These are phyloP conservation scores for Cordilura impudica DNA, from an alignment of 2,888 invertebrate species.

Conservation along the genomic window DNA sequence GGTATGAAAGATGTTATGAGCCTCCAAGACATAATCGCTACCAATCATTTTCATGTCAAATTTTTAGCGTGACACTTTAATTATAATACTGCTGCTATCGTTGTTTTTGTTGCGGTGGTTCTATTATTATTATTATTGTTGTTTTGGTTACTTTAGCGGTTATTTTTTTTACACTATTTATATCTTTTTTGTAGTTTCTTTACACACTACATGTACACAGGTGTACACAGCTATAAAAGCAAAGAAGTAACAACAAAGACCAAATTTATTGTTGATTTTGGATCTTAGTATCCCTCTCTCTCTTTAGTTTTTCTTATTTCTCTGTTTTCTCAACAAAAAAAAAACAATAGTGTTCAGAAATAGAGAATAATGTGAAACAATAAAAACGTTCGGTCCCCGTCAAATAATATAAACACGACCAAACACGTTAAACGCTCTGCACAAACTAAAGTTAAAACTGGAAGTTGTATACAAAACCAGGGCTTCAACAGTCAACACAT, in stretches of 20 bases:
- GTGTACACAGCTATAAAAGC: slow-evolving; percentile 27
- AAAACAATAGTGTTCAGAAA: slow-evolving; percentile 10
- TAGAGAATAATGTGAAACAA: not conserved
- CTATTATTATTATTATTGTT: slow-evolving; percentile 16
- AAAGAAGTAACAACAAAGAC: slow-evolving; percentile 11
- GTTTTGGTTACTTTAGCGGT: slow-evolving; percentile 56
- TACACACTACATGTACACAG: slow-evolving; percentile 52
- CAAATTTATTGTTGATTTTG: slow-evolving; percentile 34
- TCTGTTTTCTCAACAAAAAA: not conserved
- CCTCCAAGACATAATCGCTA: slow-evolving; percentile 91
- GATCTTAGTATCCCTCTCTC: slow-evolving; percentile 6
- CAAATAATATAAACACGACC: slow-evolving; percentile 66
- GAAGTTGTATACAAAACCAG: slow-evolving; percentile 54
- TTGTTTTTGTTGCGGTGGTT: not conserved
- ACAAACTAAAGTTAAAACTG: slow-evolving; percentile 70
- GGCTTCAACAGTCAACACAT: slow-evolving; percentile 35
- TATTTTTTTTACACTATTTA: slow-evolving; percentile 50
- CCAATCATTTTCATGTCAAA: slow-evolving; percentile 82
- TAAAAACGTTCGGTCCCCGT: not conserved
- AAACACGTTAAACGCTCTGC: slow-evolving; percentile 65
- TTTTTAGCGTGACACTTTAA: slow-evolving; percentile 56
- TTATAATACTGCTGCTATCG: slow-evolving; percentile 20
- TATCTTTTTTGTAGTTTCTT: slow-evolving; percentile 25
- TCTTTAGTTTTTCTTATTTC: not conserved
- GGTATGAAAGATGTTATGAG: slow-evolving; percentile 92